phyloP scores from a whole-genome alignment of 2,797 vertebrate genomes.

The Valencia hispanica region DNA sequence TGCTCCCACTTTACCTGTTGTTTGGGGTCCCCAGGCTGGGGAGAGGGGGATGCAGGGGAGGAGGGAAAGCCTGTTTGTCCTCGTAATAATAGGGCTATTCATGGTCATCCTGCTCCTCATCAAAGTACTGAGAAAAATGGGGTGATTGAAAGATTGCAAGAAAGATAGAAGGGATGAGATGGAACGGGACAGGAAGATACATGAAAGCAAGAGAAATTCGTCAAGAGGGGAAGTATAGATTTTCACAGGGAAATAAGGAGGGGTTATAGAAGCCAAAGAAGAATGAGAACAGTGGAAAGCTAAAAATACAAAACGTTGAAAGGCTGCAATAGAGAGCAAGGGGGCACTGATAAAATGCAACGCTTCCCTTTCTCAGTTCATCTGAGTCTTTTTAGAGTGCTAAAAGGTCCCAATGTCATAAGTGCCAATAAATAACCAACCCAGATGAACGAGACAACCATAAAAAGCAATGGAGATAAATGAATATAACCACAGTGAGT shows the following conservation, averaged over 20 bases:
- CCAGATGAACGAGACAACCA: slow-evolving; percentile 59
- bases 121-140: slow-evolving; percentile 77
- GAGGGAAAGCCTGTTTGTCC: slow-evolving; percentile 70
- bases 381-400: slow-evolving; percentile 36
- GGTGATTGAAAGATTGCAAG: slow-evolving; percentile 43
- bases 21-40: slow-evolving; percentile 53
- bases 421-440: slow-evolving; percentile 7
- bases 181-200: slow-evolving; percentile 9
- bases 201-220: slow-evolving; percentile 47
- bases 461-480: slow-evolving; percentile 25
- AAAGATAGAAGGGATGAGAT: slow-evolving; percentile 25
- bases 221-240: slow-evolving; percentile 25
- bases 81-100: slow-evolving; percentile 82
- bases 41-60: slow-evolving; percentile 53
- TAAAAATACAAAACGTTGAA: slow-evolving; percentile 14
- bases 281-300: not conserved
- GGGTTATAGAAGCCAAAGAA: slow-evolving; percentile 16
- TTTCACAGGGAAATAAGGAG: slow-evolving; percentile 12
- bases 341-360: slow-evolving; percentile 27
- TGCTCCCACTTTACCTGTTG: slow-evolving; percentile 74
- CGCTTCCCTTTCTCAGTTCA: slow-evolving; percentile 55
- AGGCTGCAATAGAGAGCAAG: slow-evolving; percentile 36
- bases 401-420: slow-evolving; percentile 6
- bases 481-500: slow-evolving; percentile 73
- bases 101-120: slow-evolving; percentile 82